A percentile compares a stretch with the other conserved stretches of the same genome.
phyloP scores from a whole-genome alignment of 2,888 invertebrate species.

The Erebia ligea region DNA sequence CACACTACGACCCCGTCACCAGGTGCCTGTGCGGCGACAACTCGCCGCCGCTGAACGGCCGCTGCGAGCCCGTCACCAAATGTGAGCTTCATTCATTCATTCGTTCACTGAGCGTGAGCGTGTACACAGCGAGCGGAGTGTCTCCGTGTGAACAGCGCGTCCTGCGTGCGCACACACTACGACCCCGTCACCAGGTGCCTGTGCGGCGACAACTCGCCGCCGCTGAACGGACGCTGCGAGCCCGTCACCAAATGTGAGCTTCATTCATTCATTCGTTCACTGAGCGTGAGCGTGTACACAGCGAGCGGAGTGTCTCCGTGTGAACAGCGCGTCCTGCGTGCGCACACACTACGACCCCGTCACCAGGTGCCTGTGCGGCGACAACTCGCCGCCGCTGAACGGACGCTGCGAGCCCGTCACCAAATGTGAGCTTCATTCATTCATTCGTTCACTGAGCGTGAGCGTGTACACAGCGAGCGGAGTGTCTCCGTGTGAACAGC shows the following conservation, averaged over 20 bases:
- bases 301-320: slow-evolving; percentile 85
- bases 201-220: slow-evolving; percentile 87
- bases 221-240: slow-evolving; percentile 86
- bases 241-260: slow-evolving; percentile 84
- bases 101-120: slow-evolving; percentile 77
- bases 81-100: slow-evolving; percentile 65
- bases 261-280: background rate
- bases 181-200: slow-evolving; percentile 86
- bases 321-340: slow-evolving; percentile 86
- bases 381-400: too few species aligned
- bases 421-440: too few species aligned
- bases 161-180: slow-evolving; percentile 85
- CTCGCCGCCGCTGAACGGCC: slow-evolving; percentile 85
- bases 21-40: slow-evolving; percentile 89
- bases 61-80: slow-evolving; percentile 85
- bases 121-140: slow-evolving; percentile 86
- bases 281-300: slow-evolving; percentile 84
- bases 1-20: slow-evolving; percentile 83
- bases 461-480: too few species aligned
- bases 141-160: slow-evolving; percentile 84
- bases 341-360: slow-evolving; percentile 83
- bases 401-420: too few species aligned
- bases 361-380: too few species aligned
- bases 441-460: too few species aligned
- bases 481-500: too few species aligned